A percentile compares a stretch with the other conserved stretches of the same genome.
phyloP scores from a whole-genome alignment of 2,113 vertebrate species.

The Microcebus murinus region DNA sequence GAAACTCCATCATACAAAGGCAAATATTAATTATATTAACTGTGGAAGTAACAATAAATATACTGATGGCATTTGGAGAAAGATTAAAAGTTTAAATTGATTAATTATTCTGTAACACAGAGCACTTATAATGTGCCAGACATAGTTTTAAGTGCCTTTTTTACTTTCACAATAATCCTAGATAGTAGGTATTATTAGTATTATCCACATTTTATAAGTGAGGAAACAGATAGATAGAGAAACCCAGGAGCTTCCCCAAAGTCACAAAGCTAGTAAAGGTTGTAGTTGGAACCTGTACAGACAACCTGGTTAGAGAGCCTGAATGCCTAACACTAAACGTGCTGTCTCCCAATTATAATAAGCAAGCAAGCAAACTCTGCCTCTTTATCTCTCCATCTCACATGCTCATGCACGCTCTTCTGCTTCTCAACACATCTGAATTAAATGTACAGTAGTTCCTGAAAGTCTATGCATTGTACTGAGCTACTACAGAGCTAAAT shows the following conservation, averaged over 20 bases:
- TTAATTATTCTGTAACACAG: neutral
- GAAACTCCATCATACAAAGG: neutral
- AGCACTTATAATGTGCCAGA: neutral
- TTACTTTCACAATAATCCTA: neutral
- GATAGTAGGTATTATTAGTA: neutral
- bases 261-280: neutral
- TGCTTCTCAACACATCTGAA: neutral
- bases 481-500: neutral
- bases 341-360: no score
- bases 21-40: slow-evolving; percentile 9
- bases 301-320: neutral
- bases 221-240: neutral
- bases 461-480: neutral
- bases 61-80: neutral
- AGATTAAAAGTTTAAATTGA: neutral
- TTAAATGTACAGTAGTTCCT: neutral
- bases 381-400: neutral
- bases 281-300: neutral
- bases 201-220: neutral
- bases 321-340: no score
- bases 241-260: neutral
- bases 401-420: neutral
- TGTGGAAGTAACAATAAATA: slow-evolving; percentile 13
- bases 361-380: neutral
- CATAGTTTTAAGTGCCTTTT: neutral